phyloP scores from a whole-genome alignment of 2,797 vertebrate genomes.

The Sternotherus odoratus region DNA sequence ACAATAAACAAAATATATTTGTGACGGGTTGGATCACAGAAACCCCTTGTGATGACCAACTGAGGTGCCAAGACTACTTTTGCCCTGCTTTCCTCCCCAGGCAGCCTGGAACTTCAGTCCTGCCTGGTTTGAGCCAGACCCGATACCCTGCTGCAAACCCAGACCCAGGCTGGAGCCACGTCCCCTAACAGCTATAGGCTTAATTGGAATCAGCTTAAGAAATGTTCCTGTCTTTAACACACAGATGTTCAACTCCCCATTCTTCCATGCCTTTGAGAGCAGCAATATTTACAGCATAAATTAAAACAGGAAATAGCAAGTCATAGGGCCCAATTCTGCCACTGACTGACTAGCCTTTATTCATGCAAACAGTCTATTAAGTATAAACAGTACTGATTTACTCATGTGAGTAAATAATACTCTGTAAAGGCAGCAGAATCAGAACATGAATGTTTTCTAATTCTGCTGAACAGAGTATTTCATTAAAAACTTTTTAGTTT shows the following conservation, averaged over 20 bases:
- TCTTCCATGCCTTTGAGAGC: background rate
- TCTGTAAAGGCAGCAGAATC: background rate
- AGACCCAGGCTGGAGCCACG: no score
- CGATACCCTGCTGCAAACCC: no score
- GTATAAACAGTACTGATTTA: background rate
- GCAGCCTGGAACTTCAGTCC: no score
- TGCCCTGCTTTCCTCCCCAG: no score
- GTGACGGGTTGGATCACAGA: no score
- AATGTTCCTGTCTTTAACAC: no score
- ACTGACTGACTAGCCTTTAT: background rate
- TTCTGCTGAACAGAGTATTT: background rate
- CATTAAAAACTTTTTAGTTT: background rate
- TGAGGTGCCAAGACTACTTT: no score
- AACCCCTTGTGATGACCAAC: no score
- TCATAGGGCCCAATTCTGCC: background rate
- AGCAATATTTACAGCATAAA: background rate
- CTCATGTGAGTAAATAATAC: background rate
- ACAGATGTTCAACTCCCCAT: background rate
- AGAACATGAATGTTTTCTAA: background rate
- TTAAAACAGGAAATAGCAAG: background rate
- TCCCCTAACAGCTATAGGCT: no score
- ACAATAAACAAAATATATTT: background rate
- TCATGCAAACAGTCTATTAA: background rate
- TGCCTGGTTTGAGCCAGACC: no score
- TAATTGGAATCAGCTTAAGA: no score